Conservation (phyloP, 1,140 invertebrate genomes). For the Tyrophagus putrescentiae region DNA sequence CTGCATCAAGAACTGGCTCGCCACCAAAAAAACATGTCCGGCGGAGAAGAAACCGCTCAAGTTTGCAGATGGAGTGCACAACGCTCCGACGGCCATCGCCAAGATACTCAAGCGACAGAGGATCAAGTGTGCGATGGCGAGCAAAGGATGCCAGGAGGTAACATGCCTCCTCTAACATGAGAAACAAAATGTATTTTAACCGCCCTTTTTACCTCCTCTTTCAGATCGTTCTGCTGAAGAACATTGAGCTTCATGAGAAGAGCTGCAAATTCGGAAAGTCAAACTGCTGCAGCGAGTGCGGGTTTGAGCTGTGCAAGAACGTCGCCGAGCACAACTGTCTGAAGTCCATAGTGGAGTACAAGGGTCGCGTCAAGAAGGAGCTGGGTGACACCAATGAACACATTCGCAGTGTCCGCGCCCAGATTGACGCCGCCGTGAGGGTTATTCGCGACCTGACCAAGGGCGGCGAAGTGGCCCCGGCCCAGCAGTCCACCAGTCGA, state of each 20-base stretch:
- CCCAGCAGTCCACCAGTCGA: too few relatives aligned
- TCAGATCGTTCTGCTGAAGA: conserved; percentile 1
- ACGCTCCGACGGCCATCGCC: neutral
- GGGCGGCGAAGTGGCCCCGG: too few relatives aligned
- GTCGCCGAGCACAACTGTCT: neutral
- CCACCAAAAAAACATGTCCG: neutral
- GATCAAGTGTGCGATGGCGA: neutral
- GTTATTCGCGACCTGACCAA: neutral
- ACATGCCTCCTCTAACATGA: neutral
- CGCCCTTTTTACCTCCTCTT: neutral
- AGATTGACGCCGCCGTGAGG: neutral
- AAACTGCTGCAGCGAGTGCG: neutral
- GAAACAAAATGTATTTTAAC: neutral
- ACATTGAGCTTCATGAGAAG: conserved; percentile 7
- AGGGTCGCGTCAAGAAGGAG: neutral
- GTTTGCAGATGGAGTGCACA: neutral
- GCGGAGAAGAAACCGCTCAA: neutral
- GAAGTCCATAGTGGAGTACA: neutral
- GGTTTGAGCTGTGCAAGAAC: neutral
- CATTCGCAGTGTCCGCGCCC: neutral
- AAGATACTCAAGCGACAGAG: neutral
- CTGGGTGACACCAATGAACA: neutral
- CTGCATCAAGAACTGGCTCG: conserved; percentile 1
- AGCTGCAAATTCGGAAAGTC: neutral
- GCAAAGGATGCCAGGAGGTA: neutral